Conservation (phyloP, 2,797 vertebrate species). For the Schizothorax lantsangensis region DNA sequence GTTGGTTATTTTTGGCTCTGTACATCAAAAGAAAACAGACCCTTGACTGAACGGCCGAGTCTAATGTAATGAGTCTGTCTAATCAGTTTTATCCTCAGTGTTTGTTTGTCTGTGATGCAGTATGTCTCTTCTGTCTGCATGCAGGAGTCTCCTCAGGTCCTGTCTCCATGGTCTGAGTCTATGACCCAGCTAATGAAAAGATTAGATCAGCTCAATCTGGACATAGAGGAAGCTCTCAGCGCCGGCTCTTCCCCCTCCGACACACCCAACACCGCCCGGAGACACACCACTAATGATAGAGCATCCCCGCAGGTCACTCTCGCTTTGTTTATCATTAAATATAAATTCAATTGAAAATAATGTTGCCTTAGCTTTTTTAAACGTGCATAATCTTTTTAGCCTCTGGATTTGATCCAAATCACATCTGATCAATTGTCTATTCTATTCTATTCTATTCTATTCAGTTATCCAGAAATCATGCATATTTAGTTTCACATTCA, state of each 20-base stretch:
- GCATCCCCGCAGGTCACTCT: slow-evolving; percentile 38
- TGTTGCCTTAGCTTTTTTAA: neutral
- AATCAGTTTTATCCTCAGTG: slow-evolving; percentile 9
- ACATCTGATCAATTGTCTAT: neutral
- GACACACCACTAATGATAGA: slow-evolving; percentile 73
- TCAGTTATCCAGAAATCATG: too few relatives aligned
- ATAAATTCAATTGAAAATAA: neutral
- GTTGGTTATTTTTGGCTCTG: slow-evolving; percentile 41
- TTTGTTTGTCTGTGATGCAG: slow-evolving; percentile 9
- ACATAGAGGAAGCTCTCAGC: slow-evolving; percentile 90
- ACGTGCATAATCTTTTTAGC: neutral
- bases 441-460: neutral
- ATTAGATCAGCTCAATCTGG: slow-evolving; percentile 86
- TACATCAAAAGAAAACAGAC: slow-evolving; percentile 9
- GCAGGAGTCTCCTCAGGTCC: slow-evolving; percentile 74
- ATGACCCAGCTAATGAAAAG: slow-evolving; percentile 87
- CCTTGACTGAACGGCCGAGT: neutral
- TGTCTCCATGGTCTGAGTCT: slow-evolving; percentile 82
- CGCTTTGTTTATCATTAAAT: neutral
- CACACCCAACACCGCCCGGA: slow-evolving; percentile 78
- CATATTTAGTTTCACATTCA: too few relatives aligned
- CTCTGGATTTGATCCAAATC: neutral
- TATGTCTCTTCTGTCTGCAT: slow-evolving; percentile 49
- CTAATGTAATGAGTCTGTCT: slow-evolving; percentile 34
- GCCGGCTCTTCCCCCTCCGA: slow-evolving; percentile 79